These are phyloP conservation scores for Anoplopoma fimbria DNA, from an alignment of 2,113 vertebrate species.

Conservation along the genomic window DNA sequence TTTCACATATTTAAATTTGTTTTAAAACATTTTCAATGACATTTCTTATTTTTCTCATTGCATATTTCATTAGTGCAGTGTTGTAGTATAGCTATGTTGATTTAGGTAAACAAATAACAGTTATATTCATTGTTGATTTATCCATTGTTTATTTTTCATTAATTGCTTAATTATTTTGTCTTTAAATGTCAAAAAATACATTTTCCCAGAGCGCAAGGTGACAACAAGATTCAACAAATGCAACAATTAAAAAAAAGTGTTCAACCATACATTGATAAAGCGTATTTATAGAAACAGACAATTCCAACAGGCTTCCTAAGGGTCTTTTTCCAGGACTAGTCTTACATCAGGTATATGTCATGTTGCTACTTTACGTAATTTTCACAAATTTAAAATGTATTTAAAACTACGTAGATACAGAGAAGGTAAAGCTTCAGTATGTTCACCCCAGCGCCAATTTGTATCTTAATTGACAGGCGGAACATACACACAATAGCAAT, in stretches of 20 bases:
- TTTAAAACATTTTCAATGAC: background rate
- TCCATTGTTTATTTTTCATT: background rate
- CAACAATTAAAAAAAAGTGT: background rate
- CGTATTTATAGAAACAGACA: background rate
- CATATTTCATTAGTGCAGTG: background rate
- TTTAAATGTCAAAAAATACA: background rate
- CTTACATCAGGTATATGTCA: background rate
- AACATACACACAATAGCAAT: conserved; percentile 64
- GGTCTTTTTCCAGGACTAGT: background rate
- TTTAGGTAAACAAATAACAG: background rate
- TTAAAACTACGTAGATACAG: background rate
- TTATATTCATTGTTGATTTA: background rate
- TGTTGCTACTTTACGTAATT: background rate
- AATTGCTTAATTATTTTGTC: background rate
- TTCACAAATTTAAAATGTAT: background rate
- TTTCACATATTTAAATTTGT: background rate
- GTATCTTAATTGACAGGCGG: conserved; percentile 54
- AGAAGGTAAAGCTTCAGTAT: background rate
- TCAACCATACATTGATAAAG: background rate
- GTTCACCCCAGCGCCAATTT: conserved; percentile 24
- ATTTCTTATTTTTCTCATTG: background rate
- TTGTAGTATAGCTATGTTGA: background rate
- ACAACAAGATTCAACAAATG: background rate
- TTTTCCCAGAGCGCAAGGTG: background rate
- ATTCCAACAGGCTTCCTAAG: background rate